Conservation (phyloP, 2,797 vertebrate genomes). For the Chrysocyon brachyurus region DNA sequence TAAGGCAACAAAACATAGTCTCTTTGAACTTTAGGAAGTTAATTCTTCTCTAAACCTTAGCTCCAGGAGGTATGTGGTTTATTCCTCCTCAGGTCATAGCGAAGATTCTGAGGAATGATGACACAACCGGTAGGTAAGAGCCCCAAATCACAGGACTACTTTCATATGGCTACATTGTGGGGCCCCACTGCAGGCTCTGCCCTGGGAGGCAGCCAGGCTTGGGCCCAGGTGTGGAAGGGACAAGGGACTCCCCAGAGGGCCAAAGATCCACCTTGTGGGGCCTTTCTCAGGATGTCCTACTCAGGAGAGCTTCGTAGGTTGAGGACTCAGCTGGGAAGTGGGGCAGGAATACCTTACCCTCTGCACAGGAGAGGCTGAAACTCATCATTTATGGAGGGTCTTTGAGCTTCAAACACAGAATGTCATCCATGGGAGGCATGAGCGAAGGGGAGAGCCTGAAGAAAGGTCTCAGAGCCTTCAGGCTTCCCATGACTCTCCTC, state of each 20-base stretch:
- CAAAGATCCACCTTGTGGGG: not conserved
- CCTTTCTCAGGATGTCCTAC: not conserved
- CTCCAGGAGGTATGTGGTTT: not conserved
- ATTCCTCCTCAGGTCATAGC: not conserved
- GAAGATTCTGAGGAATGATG: not conserved
- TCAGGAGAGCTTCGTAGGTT: not conserved
- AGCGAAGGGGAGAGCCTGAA: not conserved
- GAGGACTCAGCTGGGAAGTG: conserved; percentile 20
- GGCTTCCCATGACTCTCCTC: not conserved
- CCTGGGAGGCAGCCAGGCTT: not conserved
- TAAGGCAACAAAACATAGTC: conserved; percentile 16
- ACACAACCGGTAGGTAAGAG: not conserved
- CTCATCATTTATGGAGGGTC: not conserved
- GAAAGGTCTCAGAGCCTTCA: not conserved
- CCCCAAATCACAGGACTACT: not conserved
- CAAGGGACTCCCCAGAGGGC: not conserved
- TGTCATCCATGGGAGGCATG: not conserved
- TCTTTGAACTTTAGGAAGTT: conserved; percentile 53
- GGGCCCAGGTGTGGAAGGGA: not conserved
- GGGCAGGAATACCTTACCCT: not conserved
- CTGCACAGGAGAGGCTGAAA: conserved; percentile 19
- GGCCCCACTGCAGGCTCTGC: not conserved
- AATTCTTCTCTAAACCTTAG: not conserved
- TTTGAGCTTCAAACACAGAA: conserved; percentile 14
- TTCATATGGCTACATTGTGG: not conserved